Evolutionary conservation across 2,888 invertebrate species (phyloP), one percentile per base, ranked within the genome.

Genomic region (Alcis repandata): DNA sequence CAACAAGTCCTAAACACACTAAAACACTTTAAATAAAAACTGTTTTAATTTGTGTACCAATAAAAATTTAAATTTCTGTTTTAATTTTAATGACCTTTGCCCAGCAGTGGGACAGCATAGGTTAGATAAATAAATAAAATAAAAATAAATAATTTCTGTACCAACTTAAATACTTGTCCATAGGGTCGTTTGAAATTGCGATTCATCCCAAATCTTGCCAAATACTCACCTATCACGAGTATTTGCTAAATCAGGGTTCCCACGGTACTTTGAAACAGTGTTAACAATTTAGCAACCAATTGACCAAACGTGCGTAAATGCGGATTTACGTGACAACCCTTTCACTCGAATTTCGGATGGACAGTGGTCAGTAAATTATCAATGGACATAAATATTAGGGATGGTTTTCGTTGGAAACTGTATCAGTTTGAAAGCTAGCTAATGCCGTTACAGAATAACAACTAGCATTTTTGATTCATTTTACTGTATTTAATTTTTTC

Each of bases 351-450:
- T 67, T 27, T 72, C 59, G 60, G 3, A n/a, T 66, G 71, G 61
- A 58, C 80, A 69, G 70, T 67, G 85, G 86, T 83, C 84, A 83
- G 75, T 87, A 70, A 78, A 87, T 88, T 84, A 73, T 71, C 40
- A 43, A 32, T 1, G 72, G 17, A 53, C 41, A 32, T 41, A 15
- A 43, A 43, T 7, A 9, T 15, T 32, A 32, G 32, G 15, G 48
- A 13, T 48, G n/a, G 22, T 22, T 46, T 20, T 22, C 46, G 22
- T n/a, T 38, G 38, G n/a, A 0, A 38, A n/a, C 4, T 13, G n/a
- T 13, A n/a, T 27, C 6, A 27, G 27, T 6, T 27, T 27, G 27
- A 27, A 27, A n/a, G n/a, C n/a, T n/a, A n/a, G n/a, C n/a, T n/a
- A n/a, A n/a, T n/a, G n/a, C n/a, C n/a, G n/a, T n/a, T n/a, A n/a